Conservation (phyloP, 2,888 invertebrate genomes). For the Encarsia formosa region DNA sequence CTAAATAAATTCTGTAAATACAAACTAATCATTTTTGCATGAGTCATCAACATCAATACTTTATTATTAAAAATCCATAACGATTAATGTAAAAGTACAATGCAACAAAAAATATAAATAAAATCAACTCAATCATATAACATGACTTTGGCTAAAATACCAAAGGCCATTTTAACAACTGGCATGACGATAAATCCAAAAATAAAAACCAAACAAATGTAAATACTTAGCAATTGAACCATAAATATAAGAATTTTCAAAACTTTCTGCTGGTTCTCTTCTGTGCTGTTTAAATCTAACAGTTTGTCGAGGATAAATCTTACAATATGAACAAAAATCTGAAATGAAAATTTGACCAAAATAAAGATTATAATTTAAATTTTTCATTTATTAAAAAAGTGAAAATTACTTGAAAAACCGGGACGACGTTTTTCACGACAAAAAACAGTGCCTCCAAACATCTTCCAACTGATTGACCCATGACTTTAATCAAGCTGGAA, state of each 20-base stretch:
- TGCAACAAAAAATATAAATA: neutral
- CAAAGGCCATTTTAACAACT: constrained; percentile 38
- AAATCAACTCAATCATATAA: constrained; percentile 30
- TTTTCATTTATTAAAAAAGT: neutral
- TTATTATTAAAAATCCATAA: no score
- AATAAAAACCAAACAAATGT: constrained; percentile 41
- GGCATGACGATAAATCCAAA: constrained; percentile 43
- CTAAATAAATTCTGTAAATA: no score
- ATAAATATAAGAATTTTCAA: constrained; percentile 37
- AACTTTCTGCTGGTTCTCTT: constrained; percentile 34
- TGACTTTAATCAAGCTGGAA: constrained; percentile 37
- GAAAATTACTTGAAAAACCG: constrained; percentile 25
- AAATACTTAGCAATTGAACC: constrained; percentile 40
- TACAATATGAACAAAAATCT: constrained; percentile 31
- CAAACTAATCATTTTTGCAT: no score
- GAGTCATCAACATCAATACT: no score
- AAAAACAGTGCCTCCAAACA: constrained; percentile 41
- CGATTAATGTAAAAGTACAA: no score
- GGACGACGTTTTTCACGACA: constrained; percentile 39
- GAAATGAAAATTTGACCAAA: neutral
- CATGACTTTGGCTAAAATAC: constrained; percentile 39
- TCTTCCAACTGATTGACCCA: constrained; percentile 41
- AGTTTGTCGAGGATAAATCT: constrained; percentile 43
- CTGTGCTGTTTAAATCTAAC: constrained; percentile 38
- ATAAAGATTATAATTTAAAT: neutral